A percentile compares a stretch with the other conserved stretches of the same genome.
These are phyloP conservation scores for Labeo calbasu DNA, from an alignment of 2,797 vertebrate species.

Conservation along the genomic window DNA sequence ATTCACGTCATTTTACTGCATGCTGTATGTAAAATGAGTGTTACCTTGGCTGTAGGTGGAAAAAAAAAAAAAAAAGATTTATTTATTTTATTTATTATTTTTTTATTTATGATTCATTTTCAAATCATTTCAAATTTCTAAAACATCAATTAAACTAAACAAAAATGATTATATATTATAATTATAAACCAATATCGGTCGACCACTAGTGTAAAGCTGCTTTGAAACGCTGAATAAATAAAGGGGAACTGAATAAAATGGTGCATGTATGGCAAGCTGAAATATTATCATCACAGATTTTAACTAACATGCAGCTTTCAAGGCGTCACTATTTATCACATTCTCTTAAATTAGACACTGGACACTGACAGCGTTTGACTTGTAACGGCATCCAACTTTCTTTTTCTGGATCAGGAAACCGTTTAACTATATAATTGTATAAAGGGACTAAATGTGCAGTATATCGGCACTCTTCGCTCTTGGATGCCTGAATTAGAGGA, in stretches of 20 bases:
- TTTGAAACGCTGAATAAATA: too few species aligned
- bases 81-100: too few species aligned
- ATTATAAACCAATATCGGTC: too few species aligned
- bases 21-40: too few species aligned
- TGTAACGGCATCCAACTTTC: background rate
- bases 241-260: background rate
- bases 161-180: too few species aligned
- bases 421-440: background rate
- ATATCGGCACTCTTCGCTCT: background rate
- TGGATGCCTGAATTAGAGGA: background rate
- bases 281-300: slow-evolving; percentile 15
- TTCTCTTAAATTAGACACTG: slow-evolving; percentile 23
- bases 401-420: background rate
- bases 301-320: slow-evolving; percentile 15
- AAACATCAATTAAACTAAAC: too few species aligned
- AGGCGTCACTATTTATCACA: background rate
- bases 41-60: too few species aligned
- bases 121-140: too few species aligned
- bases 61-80: too few species aligned
- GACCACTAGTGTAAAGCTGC: too few species aligned
- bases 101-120: too few species aligned
- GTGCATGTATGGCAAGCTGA: background rate
- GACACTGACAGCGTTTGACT: background rate
- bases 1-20: too few species aligned
- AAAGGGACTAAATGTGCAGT: background rate